phyloP scores from a whole-genome alignment of 37 sponge, comb jelly and placozoan species.

The Geodia barretti region DNA sequence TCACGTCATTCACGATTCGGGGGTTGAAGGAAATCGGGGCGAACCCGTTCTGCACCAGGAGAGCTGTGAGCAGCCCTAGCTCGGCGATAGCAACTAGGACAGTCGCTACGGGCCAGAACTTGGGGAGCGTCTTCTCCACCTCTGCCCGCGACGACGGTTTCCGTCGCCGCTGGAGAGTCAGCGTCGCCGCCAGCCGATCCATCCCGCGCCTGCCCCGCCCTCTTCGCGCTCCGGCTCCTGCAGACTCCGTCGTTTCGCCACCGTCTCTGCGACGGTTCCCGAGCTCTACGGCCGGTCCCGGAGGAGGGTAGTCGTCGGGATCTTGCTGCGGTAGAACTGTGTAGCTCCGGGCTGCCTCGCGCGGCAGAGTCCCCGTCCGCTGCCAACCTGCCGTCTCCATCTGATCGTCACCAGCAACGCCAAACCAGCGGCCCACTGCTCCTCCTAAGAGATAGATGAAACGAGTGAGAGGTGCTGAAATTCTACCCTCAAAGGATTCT shows the following conservation, averaged over 20 bases:
- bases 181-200: background rate
- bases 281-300: background rate
- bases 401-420: conserved; percentile 16
- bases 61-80: conserved; percentile 50
- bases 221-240: background rate
- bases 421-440: conserved; percentile 33
- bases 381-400: conserved; percentile 15
- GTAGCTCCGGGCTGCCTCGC: conserved; percentile 3
- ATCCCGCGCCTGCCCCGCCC: background rate
- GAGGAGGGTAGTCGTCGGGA: background rate
- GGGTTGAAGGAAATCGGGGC: conserved; percentile 58
- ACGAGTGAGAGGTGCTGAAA: background rate
- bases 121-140: conserved; percentile 71
- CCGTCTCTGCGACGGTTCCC: background rate
- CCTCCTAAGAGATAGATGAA: conserved; percentile 3
- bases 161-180: background rate
- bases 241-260: background rate
- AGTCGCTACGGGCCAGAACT: conserved; percentile 85
- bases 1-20: background rate
- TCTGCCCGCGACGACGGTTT: conserved; percentile 40
- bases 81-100: conserved; percentile 64
- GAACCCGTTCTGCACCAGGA: conserved; percentile 25
- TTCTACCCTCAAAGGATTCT: background rate
- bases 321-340: conserved; percentile 5
- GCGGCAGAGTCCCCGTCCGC: conserved; percentile 41